Evolutionary conservation across 2,113 vertebrate genomes (phyloP).

Genomic region (Amphiprion percula): DNA sequence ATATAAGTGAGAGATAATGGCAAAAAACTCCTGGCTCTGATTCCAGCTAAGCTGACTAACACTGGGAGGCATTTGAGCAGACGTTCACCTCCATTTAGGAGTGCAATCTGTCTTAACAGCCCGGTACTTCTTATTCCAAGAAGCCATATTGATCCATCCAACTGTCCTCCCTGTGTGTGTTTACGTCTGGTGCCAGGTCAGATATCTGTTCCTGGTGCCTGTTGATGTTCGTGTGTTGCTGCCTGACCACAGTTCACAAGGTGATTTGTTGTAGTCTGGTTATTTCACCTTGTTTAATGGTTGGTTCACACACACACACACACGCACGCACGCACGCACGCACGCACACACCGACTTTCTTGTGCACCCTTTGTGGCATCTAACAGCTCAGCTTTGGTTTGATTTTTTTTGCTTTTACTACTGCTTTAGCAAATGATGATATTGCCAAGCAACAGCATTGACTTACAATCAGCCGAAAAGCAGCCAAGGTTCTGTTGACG

Average conservation of each 20-base stretch:
- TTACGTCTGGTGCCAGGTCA: conserved; percentile 65
- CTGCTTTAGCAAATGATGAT: too few relatives aligned
- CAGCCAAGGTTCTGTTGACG: too few relatives aligned
- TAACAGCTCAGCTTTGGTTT: neutral
- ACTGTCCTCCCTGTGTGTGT: conserved; percentile 54
- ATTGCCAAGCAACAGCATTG: too few relatives aligned
- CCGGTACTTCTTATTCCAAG: conserved; percentile 64
- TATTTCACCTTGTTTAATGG: conserved; percentile 21
- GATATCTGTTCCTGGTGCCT: conserved; percentile 64
- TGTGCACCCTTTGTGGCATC: neutral
- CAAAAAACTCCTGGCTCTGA: conserved; percentile 41
- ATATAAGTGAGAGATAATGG: conserved; percentile 61
- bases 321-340: neutral
- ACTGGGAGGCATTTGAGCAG: conserved; percentile 58
- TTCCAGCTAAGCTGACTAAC: conserved; percentile 54
- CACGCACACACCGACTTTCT: neutral
- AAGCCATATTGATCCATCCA: conserved; percentile 70
- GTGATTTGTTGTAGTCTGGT: conserved; percentile 27
- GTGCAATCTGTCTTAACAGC: conserved; percentile 74
- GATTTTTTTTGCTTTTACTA: conserved; percentile 14
- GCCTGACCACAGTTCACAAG: conserved; percentile 49
- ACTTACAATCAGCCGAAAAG: too few relatives aligned
- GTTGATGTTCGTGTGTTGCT: conserved; percentile 34
- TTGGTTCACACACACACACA: neutral
- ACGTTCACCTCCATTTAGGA: conserved; percentile 74